These are phyloP conservation scores for Oreotrochilus melanogaster DNA, from an alignment of 2,113 vertebrate genomes.

Conservation along the genomic window DNA sequence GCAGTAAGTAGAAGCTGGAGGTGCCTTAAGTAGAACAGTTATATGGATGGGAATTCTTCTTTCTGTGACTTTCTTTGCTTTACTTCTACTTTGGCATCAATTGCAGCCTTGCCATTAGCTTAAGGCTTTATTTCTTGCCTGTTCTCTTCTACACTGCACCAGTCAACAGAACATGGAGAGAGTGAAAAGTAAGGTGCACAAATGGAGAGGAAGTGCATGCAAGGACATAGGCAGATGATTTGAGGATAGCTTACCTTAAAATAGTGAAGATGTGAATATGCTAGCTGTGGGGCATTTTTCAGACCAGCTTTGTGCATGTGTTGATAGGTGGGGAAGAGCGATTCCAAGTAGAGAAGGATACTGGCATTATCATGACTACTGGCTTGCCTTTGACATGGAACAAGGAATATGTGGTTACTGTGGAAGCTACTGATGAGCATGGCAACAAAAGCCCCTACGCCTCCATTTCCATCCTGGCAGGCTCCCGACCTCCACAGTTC, in stretches of 20 bases:
- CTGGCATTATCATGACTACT: slow-evolving; percentile 83
- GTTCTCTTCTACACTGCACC: not conserved
- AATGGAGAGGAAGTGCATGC: too few relatives aligned
- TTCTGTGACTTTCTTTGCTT: not conserved
- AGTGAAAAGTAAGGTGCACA: not conserved
- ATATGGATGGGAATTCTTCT: not conserved
- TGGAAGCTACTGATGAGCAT: slow-evolving; percentile 78
- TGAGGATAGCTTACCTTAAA: not conserved
- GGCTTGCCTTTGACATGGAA: slow-evolving; percentile 81
- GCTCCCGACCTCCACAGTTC: slow-evolving; percentile 88
- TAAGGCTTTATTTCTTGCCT: not conserved
- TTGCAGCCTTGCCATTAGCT: not conserved
- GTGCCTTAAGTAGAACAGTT: not conserved
- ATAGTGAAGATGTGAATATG: not conserved
- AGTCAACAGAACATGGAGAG: rapidly evolving
- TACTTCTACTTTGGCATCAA: not conserved
- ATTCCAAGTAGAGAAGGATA: slow-evolving; percentile 83
- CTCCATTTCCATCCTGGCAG: slow-evolving; percentile 82
- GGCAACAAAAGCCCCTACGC: slow-evolving; percentile 79
- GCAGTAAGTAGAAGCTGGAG: not conserved
- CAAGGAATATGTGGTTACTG: slow-evolving; percentile 85
- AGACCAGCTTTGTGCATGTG: not conserved
- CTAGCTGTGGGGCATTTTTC: not conserved
- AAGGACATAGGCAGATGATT: not conserved
- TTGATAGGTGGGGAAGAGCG: slow-evolving; percentile 83